A percentile compares a stretch with the other conserved stretches of the same genome.
Conservation (phyloP, 2,113 vertebrate species). For the Actenoides lindsayi region DNA sequence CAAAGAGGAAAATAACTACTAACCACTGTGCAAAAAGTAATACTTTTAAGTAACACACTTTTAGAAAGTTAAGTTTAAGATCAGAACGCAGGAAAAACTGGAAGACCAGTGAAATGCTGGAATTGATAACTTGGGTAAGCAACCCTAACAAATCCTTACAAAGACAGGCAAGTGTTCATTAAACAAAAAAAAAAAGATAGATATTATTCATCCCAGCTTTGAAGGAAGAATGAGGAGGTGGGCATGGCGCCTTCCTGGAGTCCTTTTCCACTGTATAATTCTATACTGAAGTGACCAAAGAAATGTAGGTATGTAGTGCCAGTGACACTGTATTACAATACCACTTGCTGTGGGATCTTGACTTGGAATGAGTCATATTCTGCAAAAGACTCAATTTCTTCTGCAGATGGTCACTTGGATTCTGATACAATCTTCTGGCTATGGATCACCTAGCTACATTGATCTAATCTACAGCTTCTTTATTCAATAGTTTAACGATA, state of each 20-base stretch:
- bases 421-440: neutral
- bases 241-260: accelerated
- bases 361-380: neutral
- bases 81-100: neutral
- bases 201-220: neutral
- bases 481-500: neutral
- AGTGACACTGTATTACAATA: neutral
- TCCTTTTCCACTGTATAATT: neutral
- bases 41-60: neutral
- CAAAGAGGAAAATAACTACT: neutral
- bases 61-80: neutral
- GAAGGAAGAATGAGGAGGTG: neutral
- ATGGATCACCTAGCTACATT: neutral
- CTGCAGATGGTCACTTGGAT: neutral
- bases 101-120: neutral
- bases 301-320: neutral
- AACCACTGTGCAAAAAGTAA: neutral
- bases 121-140: neutral
- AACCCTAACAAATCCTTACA: neutral
- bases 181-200: neutral
- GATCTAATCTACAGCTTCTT: neutral
- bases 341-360: neutral
- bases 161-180: neutral
- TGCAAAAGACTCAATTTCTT: neutral
- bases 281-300: neutral